Percentiles rank a stretch among this genome's conserved stretches.
phyloP scores from a whole-genome alignment of 2,113 vertebrate species.

The Sula dactylatra region DNA sequence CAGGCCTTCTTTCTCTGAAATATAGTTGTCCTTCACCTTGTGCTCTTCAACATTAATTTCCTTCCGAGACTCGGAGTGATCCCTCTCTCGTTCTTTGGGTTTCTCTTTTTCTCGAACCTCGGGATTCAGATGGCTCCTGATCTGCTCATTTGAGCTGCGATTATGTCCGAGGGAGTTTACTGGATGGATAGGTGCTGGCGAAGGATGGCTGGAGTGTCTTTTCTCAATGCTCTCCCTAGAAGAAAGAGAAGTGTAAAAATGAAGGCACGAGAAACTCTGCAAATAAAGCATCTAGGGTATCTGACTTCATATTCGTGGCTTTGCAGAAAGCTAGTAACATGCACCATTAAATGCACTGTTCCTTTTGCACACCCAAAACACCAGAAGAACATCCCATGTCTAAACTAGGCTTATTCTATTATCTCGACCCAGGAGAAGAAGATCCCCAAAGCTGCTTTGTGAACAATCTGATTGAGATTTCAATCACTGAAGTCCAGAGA shows the following conservation, averaged over 20 bases:
- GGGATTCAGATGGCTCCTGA: slow-evolving; percentile 79
- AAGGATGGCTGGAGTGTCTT: slow-evolving; percentile 88
- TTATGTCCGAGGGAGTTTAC: slow-evolving; percentile 82
- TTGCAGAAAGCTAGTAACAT: neutral
- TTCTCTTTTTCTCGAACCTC: slow-evolving; percentile 90
- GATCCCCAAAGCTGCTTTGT: neutral
- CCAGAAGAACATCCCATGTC: neutral
- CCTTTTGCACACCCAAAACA: neutral
- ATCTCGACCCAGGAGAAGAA: neutral
- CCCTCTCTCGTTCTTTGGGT: slow-evolving; percentile 83
- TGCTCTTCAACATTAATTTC: slow-evolving; percentile 86
- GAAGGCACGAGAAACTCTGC: neutral
- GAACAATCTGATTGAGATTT: neutral
- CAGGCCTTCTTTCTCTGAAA: slow-evolving; percentile 84
- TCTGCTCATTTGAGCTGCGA: slow-evolving; percentile 82
- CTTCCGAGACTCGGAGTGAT: slow-evolving; percentile 88
- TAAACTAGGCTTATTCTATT: neutral
- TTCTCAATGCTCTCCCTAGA: slow-evolving; percentile 90
- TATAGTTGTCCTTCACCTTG: slow-evolving; percentile 89
- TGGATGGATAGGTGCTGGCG: slow-evolving; percentile 86
- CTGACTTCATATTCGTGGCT: neutral
- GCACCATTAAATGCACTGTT: neutral
- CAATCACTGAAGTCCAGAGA: neutral
- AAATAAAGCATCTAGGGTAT: neutral
- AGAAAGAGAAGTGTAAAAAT: slow-evolving; percentile 6